phyloP scores from a whole-genome alignment of 2,888 invertebrate species.

The Spodoptera littoralis region DNA sequence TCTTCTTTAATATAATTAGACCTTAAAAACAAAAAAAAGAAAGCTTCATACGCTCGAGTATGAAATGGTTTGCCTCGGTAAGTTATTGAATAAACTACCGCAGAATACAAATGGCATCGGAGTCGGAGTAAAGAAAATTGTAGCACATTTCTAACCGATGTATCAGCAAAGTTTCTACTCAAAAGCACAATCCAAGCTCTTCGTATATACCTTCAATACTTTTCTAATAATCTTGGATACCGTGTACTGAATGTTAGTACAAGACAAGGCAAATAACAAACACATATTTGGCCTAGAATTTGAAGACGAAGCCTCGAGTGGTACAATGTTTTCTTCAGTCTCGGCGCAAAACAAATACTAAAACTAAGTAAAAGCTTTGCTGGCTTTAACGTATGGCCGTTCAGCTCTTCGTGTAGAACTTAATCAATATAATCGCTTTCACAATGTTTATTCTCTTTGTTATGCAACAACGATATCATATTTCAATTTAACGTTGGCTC shows the following conservation, averaged over 20 bases:
- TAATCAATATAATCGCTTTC: conserved; percentile 50
- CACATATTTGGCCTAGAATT: conserved; percentile 53
- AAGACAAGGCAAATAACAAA: conserved; percentile 47
- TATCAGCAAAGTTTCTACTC: background rate
- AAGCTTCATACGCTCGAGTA: no score
- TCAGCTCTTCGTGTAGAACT: conserved; percentile 34
- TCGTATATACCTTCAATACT: background rate
- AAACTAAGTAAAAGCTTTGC: conserved; percentile 53
- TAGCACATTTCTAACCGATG: background rate
- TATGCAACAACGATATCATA: conserved; percentile 28
- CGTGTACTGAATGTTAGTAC: conserved; percentile 28
- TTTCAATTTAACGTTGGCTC: conserved; percentile 26
- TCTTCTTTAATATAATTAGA: no score
- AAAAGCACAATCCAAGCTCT: conserved; percentile 1
- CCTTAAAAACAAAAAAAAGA: no score
- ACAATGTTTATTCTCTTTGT: conserved; percentile 46
- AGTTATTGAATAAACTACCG: no score
- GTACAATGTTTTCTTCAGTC: conserved; percentile 44
- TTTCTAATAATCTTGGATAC: conserved; percentile 30
- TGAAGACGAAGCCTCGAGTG: conserved; percentile 39
- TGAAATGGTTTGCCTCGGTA: no score
- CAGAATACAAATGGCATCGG: no score
- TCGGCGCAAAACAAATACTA: conserved; percentile 52
- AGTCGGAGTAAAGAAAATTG: no score
- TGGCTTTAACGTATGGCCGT: conserved; percentile 38